Evolutionary conservation across 2,888 invertebrate genomes (phyloP).

Genomic region (Hydriomena furcata): DNA sequence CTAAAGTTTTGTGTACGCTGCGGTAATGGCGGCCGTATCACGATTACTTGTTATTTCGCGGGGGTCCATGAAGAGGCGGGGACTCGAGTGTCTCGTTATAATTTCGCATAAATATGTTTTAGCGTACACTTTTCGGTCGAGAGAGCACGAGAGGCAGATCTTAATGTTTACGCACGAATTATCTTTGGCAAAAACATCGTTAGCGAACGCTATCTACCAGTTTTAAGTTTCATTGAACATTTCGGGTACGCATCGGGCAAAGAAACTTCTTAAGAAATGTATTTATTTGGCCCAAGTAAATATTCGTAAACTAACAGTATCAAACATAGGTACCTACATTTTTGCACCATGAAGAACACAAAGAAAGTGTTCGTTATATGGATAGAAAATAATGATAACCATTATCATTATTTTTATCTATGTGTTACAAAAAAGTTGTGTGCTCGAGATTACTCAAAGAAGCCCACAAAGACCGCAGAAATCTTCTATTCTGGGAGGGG

Average conservation of each 20-base stretch:
- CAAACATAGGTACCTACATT: too few species aligned
- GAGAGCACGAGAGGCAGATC: constrained; percentile 51
- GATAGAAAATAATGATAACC: too few species aligned
- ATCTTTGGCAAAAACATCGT: constrained; percentile 63
- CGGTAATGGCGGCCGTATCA: constrained; percentile 50
- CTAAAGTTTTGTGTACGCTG: constrained; percentile 57
- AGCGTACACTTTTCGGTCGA: constrained; percentile 55
- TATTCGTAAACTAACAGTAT: too few species aligned
- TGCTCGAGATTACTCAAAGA: too few species aligned
- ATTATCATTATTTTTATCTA: too few species aligned
- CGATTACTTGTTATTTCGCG: constrained; percentile 68
- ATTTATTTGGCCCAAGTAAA: too few species aligned
- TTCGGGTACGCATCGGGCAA: constrained; percentile 3
- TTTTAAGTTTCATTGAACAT: constrained; percentile 21
- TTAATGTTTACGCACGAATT: constrained; percentile 70
- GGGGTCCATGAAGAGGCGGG: constrained; percentile 49
- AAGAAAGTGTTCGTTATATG: too few species aligned
- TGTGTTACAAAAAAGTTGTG: too few species aligned
- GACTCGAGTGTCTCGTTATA: constrained; percentile 71
- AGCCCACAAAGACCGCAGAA: too few species aligned
- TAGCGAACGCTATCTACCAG: constrained; percentile 37
- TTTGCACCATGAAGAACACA: too few species aligned
- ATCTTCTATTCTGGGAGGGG: too few species aligned
- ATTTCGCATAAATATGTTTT: constrained; percentile 78
- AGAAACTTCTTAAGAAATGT: not conserved